A percentile compares a stretch with the other conserved stretches of the same genome.
Conservation (phyloP, 2,113 vertebrate genomes). For the Emydocephalus ijimae region DNA sequence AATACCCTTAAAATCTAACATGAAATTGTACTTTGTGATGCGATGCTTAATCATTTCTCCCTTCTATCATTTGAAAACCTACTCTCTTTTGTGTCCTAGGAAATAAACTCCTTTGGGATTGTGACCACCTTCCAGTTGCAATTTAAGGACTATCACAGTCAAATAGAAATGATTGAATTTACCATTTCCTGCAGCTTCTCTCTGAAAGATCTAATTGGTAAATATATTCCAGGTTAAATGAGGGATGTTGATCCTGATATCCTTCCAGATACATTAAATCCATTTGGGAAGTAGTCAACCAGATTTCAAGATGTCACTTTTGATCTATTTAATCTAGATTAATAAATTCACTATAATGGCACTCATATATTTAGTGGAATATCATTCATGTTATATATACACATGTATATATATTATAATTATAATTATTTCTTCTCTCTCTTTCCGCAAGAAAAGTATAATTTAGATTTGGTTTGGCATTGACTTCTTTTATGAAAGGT, state of each 20-base stretch:
- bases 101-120: conserved; percentile 44
- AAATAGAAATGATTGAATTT: conserved; percentile 44
- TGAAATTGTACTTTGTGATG: not conserved
- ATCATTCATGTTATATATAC: not conserved
- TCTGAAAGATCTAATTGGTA: conserved; percentile 58
- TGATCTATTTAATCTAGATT: not conserved
- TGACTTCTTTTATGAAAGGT: not conserved
- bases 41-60: not conserved
- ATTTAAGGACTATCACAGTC: conserved; percentile 50
- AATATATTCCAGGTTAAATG: not conserved
- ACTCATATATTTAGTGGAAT: not conserved
- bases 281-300: not conserved
- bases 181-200: conserved; percentile 58
- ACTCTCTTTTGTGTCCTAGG: conserved; percentile 27
- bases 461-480: not conserved
- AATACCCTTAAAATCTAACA: not conserved
- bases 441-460: not conserved
- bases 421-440: not conserved
- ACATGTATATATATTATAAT: not conserved
- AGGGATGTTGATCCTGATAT: not conserved
- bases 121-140: conserved; percentile 46
- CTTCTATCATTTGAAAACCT: not conserved
- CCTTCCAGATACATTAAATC: not conserved
- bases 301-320: not conserved
- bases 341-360: not conserved